Conservation (phyloP, 2,888 invertebrate genomes). For the Amblyteles armatorius region DNA sequence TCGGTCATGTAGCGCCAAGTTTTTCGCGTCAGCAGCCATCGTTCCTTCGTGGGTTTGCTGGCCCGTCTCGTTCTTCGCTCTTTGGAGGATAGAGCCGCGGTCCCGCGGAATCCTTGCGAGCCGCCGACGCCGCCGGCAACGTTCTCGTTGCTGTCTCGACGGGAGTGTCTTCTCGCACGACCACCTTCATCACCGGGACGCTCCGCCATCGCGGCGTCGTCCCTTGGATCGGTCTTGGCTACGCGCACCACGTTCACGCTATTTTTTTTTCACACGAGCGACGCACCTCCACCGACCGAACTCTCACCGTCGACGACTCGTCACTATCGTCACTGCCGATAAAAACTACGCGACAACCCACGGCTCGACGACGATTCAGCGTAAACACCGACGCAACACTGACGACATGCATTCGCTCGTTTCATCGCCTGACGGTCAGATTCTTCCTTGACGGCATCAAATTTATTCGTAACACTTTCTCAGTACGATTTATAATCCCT, state of each 20-base stretch:
- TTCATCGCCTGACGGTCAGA: constrained; percentile 13
- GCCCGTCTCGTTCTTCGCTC: constrained; percentile 87
- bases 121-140: constrained; percentile 73
- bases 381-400: constrained; percentile 29
- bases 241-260: constrained; percentile 83
- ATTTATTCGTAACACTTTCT: constrained; percentile 24
- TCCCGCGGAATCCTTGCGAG: constrained; percentile 68
- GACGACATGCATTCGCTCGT: constrained; percentile 53
- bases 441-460: constrained; percentile 49
- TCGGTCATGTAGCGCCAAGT: constrained; percentile 98
- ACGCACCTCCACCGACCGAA: constrained; percentile 34
- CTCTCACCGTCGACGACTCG: constrained; percentile 25
- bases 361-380: constrained; percentile 39
- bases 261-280: constrained; percentile 43
- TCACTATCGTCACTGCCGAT: constrained; percentile 49
- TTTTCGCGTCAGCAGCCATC: constrained; percentile 95
- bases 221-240: constrained; percentile 80
- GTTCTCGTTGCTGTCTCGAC: constrained; percentile 82
- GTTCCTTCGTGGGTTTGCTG: constrained; percentile 89
- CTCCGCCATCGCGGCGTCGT: constrained; percentile 81
- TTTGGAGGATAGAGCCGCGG: constrained; percentile 84
- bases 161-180: constrained; percentile 76
- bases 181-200: constrained; percentile 77
- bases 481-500: neutral
- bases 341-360: constrained; percentile 15